Conservation (phyloP, 2,797 vertebrate genomes). For the Helicolenus hilgendorfi region DNA sequence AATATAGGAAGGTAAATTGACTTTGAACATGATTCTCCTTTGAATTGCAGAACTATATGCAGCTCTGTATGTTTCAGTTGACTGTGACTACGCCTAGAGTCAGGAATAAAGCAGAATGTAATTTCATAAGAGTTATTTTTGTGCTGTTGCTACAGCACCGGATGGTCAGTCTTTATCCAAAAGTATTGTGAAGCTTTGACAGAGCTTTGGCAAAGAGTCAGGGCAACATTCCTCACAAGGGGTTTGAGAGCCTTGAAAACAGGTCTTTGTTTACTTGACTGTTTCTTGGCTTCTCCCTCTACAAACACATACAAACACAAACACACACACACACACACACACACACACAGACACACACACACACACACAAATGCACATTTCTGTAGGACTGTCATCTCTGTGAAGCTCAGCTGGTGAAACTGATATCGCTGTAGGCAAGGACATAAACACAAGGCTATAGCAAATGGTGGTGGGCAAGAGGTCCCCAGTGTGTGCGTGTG, state of each 20-base stretch:
- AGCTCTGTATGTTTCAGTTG: background rate
- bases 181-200: slow-evolving; percentile 50
- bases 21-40: background rate
- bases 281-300: slow-evolving; percentile 20
- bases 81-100: background rate
- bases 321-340: background rate
- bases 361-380: slow-evolving; percentile 21
- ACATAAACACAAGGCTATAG: slow-evolving; percentile 44
- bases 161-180: slow-evolving; percentile 53
- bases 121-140: slow-evolving; percentile 21
- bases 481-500: background rate
- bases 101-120: background rate
- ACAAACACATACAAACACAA: background rate
- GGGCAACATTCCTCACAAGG: slow-evolving; percentile 46
- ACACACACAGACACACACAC: background rate
- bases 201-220: slow-evolving; percentile 48
- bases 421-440: slow-evolving; percentile 62
- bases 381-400: slow-evolving; percentile 41
- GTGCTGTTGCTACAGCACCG: background rate
- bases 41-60: background rate
- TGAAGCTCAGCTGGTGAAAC: slow-evolving; percentile 58
- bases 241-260: slow-evolving; percentile 66
- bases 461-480: slow-evolving; percentile 27
- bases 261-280: slow-evolving; percentile 65
- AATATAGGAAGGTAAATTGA: background rate